A percentile compares a stretch with the other conserved stretches of the same genome.
Evolutionary conservation across 2,113 vertebrate species (phyloP).

Genomic region (Dromiciops gliroides): DNA sequence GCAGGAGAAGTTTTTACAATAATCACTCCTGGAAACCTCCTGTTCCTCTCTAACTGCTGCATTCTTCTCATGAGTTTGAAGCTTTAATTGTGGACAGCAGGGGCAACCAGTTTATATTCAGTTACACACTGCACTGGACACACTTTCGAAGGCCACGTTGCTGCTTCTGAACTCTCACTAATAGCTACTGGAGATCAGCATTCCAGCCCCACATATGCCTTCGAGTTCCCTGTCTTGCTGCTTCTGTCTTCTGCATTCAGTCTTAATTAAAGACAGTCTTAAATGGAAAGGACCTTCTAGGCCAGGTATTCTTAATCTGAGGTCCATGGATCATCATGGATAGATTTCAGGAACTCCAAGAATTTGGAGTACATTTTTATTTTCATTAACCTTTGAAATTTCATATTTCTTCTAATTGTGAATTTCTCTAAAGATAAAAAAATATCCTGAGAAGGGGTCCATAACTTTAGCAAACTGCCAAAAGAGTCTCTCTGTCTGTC

Average conservation of each 20-base stretch:
- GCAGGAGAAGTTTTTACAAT: slow-evolving; percentile 13
- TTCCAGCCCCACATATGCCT: background rate
- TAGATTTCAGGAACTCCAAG: background rate
- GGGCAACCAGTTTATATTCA: background rate
- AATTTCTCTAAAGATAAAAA: background rate
- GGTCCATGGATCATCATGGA: background rate
- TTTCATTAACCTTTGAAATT: background rate
- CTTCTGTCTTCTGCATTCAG: background rate
- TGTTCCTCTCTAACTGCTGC: background rate
- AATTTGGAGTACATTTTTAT: background rate
- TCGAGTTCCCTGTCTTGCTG: background rate
- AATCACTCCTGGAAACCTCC: background rate
- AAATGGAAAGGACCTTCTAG: background rate
- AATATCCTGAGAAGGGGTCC: background rate
- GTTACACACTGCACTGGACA: background rate
- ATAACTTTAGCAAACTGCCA: background rate
- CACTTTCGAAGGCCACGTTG: background rate
- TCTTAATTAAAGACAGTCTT: background rate
- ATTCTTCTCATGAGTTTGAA: slow-evolving; percentile 16
- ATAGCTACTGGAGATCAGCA: background rate
- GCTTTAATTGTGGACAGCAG: background rate
- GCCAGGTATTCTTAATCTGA: background rate
- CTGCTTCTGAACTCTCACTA: background rate
- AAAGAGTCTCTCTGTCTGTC: background rate
- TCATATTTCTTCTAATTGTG: background rate